Percentiles rank a stretch among this genome's conserved stretches.
Evolutionary conservation across 2,888 invertebrate species (phyloP).

Genomic region (Campoplex capitator): DNA sequence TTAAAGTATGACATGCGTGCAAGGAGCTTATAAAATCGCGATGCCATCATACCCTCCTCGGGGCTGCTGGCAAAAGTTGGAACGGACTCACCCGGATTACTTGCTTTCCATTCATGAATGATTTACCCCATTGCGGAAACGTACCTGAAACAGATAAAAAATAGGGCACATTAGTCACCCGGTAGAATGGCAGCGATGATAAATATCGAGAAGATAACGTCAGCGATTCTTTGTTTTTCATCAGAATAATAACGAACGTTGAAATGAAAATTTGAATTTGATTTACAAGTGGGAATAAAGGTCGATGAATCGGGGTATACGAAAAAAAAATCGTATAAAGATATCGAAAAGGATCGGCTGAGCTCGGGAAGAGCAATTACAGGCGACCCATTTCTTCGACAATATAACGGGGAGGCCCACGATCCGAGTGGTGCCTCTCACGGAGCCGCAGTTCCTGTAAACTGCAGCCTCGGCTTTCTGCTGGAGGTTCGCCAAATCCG

Average conservation of each 20-base stretch:
- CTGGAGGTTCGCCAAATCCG: slow-evolving; percentile 82
- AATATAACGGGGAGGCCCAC: slow-evolving; percentile 79
- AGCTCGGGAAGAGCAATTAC: slow-evolving; percentile 78
- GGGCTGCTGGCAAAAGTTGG: slow-evolving; percentile 42
- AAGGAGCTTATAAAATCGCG: not conserved
- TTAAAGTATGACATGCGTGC: slow-evolving; percentile 9
- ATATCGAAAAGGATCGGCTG: slow-evolving; percentile 55
- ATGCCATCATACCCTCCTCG: not conserved
- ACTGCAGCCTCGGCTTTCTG: slow-evolving; percentile 71
- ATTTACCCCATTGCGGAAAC: slow-evolving; percentile 38
- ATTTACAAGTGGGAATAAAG: not conserved
- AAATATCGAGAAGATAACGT: not conserved
- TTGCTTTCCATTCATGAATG: not conserved
- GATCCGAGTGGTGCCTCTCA: slow-evolving; percentile 46
- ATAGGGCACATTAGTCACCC: slow-evolving; percentile 25
- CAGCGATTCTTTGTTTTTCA: not conserved
- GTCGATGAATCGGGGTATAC: slow-evolving; percentile 2
- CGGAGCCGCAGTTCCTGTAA: slow-evolving; percentile 53
- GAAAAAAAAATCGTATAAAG: slow-evolving; percentile 44
- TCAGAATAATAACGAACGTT: not conserved
- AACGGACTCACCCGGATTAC: slow-evolving; percentile 65
- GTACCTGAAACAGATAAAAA: slow-evolving; percentile 73
- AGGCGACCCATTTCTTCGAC: slow-evolving; percentile 83
- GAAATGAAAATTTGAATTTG: not conserved
- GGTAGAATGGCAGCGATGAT: not conserved